Base-by-base conservation (phyloP, 2,888 invertebrate genomes). In the Clitarchus hookeri region DNA sequence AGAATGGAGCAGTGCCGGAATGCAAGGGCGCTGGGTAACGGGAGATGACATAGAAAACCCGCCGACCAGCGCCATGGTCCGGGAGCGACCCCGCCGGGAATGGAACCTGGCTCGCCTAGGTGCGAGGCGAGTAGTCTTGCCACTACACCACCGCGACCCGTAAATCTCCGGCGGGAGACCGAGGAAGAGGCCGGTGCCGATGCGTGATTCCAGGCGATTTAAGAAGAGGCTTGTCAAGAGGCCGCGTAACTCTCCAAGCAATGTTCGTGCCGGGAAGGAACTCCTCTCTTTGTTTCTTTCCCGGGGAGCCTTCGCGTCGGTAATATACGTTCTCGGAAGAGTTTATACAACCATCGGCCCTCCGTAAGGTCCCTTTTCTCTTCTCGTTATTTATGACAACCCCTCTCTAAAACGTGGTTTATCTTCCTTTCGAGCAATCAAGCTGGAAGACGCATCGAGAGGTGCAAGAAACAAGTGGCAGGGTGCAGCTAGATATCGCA, bases 271-370 rank as follows among this genome's bases (percentile, higher is more conserved):
- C 16, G 8, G 65, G 65, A 8, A 23, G 65, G 13, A 23, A 65
- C 1, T 23, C 8, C 65, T 65, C 16, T 65, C 8, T 65, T 65
- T 65, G 11, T 16, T 65, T n/a, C n/a, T 23, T 65, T n/a, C 65
- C 16, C 65, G 65, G 19, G n/a, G 23, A 65, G 16, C 65, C 65
- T 48, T 16, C 48, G 0, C 23, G 12, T 65, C 65, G 8, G 65
- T n/a, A n/a, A 65, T 65, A 65, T 65, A 65, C 65, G 65, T 65
- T 19, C 65, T 65, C n/a, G 65, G 23, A 65, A 65, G 65, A 65
- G 65, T 65, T 65, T 65, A 65, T 65, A 65, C 65, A 65, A 65
- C 65, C 65, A 65, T 65, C 65, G 65, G n/a, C n/a, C n/a, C 65
- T n/a, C 8, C n/a, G 3, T 8, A 23, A 0, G 65, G 23, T 19